Conservation (phyloP, 1,140 invertebrate genomes). For the Drosophila nannoptera region DNA sequence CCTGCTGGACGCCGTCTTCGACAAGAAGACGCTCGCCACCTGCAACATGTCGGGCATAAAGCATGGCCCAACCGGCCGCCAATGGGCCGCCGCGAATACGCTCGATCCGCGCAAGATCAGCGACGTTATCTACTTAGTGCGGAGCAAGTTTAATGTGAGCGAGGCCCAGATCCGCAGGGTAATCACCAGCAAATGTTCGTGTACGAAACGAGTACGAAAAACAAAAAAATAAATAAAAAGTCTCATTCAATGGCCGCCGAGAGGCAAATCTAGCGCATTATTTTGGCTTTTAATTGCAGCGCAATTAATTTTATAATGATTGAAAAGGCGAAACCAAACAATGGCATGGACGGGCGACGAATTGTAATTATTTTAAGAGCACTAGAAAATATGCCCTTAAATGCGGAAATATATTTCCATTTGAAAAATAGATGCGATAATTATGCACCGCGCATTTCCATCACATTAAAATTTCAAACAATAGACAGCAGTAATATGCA, state of each 20-base stretch:
- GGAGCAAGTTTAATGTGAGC: background rate
- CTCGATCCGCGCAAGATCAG: slow-evolving; percentile 19
- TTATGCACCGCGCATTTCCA: slow-evolving; percentile 70
- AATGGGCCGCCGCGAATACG: too few species aligned
- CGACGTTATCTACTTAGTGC: slow-evolving; percentile 13
- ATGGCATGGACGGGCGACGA: slow-evolving; percentile 1
- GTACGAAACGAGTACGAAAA: background rate
- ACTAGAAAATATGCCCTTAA: slow-evolving; percentile 71
- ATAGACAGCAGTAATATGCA: slow-evolving; percentile 66
- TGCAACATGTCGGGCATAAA: slow-evolving; percentile 6
- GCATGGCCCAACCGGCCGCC: background rate
- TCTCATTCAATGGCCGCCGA: background rate
- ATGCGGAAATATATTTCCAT: slow-evolving; percentile 65
- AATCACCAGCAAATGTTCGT: slow-evolving; percentile 11
- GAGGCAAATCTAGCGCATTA: background rate
- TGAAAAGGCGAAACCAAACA: slow-evolving; percentile 43
- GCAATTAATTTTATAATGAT: slow-evolving; percentile 33
- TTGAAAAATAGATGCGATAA: slow-evolving; percentile 64
- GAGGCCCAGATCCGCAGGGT: background rate
- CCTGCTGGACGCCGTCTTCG: slow-evolving; percentile 18
- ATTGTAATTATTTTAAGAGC: slow-evolving; percentile 56
- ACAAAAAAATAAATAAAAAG: background rate
- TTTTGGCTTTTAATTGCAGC: slow-evolving; percentile 51
- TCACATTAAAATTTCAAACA: slow-evolving; percentile 74
- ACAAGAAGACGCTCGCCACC: slow-evolving; percentile 19